Evolutionary conservation across 2,888 invertebrate genomes (phyloP), one percentile per base, ranked within the genome.

Genomic region (Eledone cirrhosa): DNA sequence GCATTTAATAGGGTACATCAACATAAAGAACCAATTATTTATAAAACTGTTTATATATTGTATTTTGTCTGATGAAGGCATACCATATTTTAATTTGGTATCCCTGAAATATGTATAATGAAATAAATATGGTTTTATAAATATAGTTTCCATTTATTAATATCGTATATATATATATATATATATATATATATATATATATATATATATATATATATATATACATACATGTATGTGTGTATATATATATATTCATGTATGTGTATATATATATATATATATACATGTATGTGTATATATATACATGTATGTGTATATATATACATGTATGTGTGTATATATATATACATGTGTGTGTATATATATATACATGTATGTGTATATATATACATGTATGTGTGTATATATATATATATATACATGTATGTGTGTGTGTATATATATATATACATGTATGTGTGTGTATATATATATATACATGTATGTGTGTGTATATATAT

Each of bases 151-250:
- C 19, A 13, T 53, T 53, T 16, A 16, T 19, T 53, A 53, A 19
- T 16, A 16, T 53, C 53, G 53, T 16, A 53, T 19, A 13, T 19
- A 19, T 13, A 53, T 53, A 53, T 53, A 53, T 53, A 53, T 53
- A 53, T 53, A 53, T 53, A 53, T 53, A 53, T 53, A 53, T 53
- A 53, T 53, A 53, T 53, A 53, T 53, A 53, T 53, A 53, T 53
- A 53, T 53, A 53, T 53, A 53, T 53, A 53, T 53, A 53, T 53
- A 53, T 53, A 53, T 53, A 53, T 53, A 53, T 53, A 53, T 53
- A 19, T 16, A 19, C 19, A 19, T 53, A 53, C 19, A 53, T 53
- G 19, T 53, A 53, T 53, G 53, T 53, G 13, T 19, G 19, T 53
- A 53, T 53, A 53, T 19, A 19, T 53, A 53, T 53, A 53, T 53